A percentile compares a stretch with the other conserved stretches of the same genome.
These are phyloP conservation scores for Anagrus nilaparvatae DNA, from an alignment of 1,140 invertebrate genomes.

Conservation along the genomic window DNA sequence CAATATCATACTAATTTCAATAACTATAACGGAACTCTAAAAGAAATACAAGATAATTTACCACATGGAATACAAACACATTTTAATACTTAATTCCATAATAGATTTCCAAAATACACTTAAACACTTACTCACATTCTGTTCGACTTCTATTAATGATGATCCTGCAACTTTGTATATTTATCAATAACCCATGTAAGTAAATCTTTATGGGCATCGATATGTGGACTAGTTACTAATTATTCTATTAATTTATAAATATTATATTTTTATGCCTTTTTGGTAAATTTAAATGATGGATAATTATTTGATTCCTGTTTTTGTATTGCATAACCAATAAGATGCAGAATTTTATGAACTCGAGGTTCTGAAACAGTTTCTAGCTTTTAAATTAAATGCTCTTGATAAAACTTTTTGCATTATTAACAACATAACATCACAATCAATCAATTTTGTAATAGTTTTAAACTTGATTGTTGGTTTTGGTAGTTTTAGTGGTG, in stretches of 20 bases:
- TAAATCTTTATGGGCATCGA: conserved; percentile 80
- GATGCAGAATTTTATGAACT: conserved; percentile 71
- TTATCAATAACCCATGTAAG: conserved; percentile 73
- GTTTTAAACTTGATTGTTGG: conserved; percentile 65
- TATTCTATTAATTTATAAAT: conserved; percentile 65
- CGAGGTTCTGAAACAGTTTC: conserved; percentile 85
- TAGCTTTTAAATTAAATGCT: conserved; percentile 60
- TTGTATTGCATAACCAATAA: conserved; percentile 84
- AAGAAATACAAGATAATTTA: too few species aligned
- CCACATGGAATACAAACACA: too few species aligned
- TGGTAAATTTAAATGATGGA: conserved; percentile 68
- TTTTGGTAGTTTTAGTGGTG: conserved; percentile 77
- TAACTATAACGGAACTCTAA: too few species aligned
- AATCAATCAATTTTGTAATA: conserved; percentile 77
- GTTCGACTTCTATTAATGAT: conserved; percentile 15
- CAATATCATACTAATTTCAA: too few species aligned
- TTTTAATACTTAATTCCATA: too few species aligned
- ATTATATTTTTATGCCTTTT: conserved; percentile 56
- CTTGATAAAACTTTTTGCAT: conserved; percentile 65
- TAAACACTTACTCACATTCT: too few species aligned
- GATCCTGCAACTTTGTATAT: conserved; percentile 48
- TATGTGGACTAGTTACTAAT: conserved; percentile 53
- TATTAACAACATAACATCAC: conserved; percentile 82
- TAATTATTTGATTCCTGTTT: conserved; percentile 78
- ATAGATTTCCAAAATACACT: too few species aligned